Percentiles rank a stretch among this genome's conserved stretches.
phyloP scores from a whole-genome alignment of 2,888 invertebrate species.

The Phorcus lineatus region DNA sequence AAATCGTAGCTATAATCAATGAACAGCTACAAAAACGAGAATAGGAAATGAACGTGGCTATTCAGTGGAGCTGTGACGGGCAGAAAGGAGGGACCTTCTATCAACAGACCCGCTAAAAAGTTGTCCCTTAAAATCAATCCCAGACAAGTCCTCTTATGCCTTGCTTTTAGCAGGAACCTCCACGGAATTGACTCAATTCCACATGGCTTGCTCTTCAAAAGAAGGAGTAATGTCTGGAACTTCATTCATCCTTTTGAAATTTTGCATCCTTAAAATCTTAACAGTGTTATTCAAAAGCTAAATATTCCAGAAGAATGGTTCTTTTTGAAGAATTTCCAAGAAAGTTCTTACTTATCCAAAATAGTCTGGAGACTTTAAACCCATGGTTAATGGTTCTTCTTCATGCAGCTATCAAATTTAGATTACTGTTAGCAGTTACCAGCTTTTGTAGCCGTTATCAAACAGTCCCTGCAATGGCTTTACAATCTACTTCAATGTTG shows the following conservation, averaged over 20 bases:
- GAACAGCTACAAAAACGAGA: conserved; percentile 12
- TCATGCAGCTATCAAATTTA: background rate
- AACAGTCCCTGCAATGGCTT: too few species aligned
- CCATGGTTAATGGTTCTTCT: background rate
- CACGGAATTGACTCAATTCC: background rate
- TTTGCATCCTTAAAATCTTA: background rate
- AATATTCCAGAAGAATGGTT: background rate
- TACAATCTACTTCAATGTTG: too few species aligned
- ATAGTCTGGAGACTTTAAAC: background rate
- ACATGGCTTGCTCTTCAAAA: background rate
- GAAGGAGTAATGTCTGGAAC: background rate
- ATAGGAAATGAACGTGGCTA: conserved; percentile 15
- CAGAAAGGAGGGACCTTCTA: conserved; percentile 18
- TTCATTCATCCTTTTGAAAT: background rate
- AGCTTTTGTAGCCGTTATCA: background rate
- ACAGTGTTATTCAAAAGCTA: conserved; percentile 1
- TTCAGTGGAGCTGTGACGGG: background rate
- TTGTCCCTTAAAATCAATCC: conserved; percentile 5
- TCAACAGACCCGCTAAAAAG: conserved; percentile 9
- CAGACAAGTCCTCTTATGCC: conserved; percentile 7
- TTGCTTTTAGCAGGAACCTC: conserved; percentile 20
- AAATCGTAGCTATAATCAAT: conserved; percentile 2
- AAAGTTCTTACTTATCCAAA: background rate
- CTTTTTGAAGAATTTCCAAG: background rate
- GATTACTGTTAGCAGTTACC: conserved; percentile 6